Base-by-base conservation (phyloP, 2,797 vertebrate genomes). In the Allobates femoralis region DNA sequence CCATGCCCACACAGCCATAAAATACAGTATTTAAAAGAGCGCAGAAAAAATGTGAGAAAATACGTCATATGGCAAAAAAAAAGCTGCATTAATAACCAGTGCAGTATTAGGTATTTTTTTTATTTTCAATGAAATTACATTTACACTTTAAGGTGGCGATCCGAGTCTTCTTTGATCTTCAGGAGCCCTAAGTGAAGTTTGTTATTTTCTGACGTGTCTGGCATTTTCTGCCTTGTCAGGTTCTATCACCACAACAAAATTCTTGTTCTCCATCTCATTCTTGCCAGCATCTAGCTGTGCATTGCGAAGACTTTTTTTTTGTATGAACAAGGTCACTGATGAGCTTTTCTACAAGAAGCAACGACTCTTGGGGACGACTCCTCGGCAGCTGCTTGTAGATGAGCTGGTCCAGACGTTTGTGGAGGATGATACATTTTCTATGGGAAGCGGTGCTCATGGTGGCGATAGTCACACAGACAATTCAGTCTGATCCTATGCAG, bases 301-400 rank as follows among this genome's bases (percentile, higher is more conserved):
- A 92, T 94, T 96, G 75, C 97, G 96, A 87, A 99, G 94, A 89
- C 97, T 99, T 91, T 99, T 98, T n/a, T 0, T 98, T 99, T 8
- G 98, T 99, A 91, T 96, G 97, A 88, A 99, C 94, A 73, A 99
- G 92, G 89, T 99, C 98, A 92, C 98, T 99, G 92, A 99, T 99
- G 32, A 99, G 95, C 85, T 97, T 99, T 91, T 99, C 98, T 86
- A 99, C 98, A 87, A 99, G 91, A 19, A 97, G 98, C 83, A 99
- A 92, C 6, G 96, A 96, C 37, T 99, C 98, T n/a, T n/a, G n/a
- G n/a, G n/a, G n/a, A n/a, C n/a, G n/a, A 41, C 98, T 96, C 6
- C 94, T 97, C 89, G 99, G 90, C 0, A 96, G 92, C 5, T 99
- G 97, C 50, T 93, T 93, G 93, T 99, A 99, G 30, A 98, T 98